Percentiles rank a stretch among this genome's conserved stretches.
These are phyloP conservation scores for Andricus grossulariae DNA, from an alignment of 1,140 invertebrate species.

Conservation along the genomic window DNA sequence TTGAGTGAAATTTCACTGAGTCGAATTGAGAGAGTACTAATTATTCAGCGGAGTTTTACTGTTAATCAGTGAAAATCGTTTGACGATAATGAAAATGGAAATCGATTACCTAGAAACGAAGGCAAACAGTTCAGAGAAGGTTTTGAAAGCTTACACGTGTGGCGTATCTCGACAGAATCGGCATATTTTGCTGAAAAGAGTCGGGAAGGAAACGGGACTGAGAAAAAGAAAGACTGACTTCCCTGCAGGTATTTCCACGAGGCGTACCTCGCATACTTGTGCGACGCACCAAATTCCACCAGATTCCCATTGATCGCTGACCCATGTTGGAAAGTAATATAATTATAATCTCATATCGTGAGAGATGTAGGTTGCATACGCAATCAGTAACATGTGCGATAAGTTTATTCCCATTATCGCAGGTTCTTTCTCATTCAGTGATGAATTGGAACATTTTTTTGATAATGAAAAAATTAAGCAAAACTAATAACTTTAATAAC, in stretches of 20 bases:
- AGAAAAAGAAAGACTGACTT: slow-evolving; percentile 25
- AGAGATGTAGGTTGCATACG: not conserved
- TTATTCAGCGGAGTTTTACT: no score
- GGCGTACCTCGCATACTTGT: slow-evolving; percentile 25
- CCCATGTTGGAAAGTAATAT: slow-evolving; percentile 22
- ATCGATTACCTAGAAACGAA: not conserved
- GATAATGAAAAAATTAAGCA: no score
- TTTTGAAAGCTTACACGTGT: not conserved
- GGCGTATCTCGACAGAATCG: not conserved
- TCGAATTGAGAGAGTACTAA: no score
- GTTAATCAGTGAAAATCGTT: no score
- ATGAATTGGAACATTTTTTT: no score
- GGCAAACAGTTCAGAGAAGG: not conserved
- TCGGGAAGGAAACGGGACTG: not conserved
- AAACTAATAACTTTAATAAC: no score
- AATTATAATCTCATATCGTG: slow-evolving; percentile 19
- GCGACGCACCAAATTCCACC: slow-evolving; percentile 29
- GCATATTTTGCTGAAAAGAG: no score
- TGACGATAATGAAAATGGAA: not conserved
- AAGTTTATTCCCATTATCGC: not conserved
- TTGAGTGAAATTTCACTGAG: no score
- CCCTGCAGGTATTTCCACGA: slow-evolving; percentile 19
- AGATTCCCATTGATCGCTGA: slow-evolving; percentile 29
- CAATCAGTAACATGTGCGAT: not conserved
- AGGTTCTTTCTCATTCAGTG: no score